Evolutionary conservation across 2,888 invertebrate genomes (phyloP).

Genomic region (Dermolepida albohirtum): DNA sequence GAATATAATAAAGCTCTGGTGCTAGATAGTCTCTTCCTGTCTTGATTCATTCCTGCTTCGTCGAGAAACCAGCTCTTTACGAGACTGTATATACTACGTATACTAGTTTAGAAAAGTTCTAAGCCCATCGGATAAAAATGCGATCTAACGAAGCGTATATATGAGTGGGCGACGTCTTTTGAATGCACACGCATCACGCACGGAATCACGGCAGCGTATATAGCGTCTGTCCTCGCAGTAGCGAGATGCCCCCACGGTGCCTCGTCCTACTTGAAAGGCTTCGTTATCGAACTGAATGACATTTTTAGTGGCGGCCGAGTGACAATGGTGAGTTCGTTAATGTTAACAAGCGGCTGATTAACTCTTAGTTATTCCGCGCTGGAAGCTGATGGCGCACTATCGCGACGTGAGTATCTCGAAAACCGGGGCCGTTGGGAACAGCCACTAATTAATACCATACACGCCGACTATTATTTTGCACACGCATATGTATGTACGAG

Average conservation of each 20-base stretch:
- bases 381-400: slow-evolving; percentile 45
- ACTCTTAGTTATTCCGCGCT: slow-evolving; percentile 57
- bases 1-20: no score
- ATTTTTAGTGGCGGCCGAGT: slow-evolving; percentile 59
- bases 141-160: no score
- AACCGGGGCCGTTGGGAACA: slow-evolving; percentile 48
- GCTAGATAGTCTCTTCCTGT: no score
- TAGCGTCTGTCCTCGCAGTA: not conserved
- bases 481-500: not conserved
- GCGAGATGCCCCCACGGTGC: no score
- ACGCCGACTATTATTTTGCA: slow-evolving; percentile 36
- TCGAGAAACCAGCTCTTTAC: no score
- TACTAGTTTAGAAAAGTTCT: no score
- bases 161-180: no score
- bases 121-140: no score
- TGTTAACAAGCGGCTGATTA: slow-evolving; percentile 64
- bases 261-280: slow-evolving; percentile 55
- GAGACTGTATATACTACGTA: no score
- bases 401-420: slow-evolving; percentile 48
- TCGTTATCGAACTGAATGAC: slow-evolving; percentile 61
- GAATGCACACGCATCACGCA: no score
- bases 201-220: no score
- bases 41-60: no score
- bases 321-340: slow-evolving; percentile 63
- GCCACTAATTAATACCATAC: slow-evolving; percentile 48